Evolutionary conservation across 1,140 invertebrate species (phyloP).

Genomic region (Camponotus pennsylvanicus): DNA sequence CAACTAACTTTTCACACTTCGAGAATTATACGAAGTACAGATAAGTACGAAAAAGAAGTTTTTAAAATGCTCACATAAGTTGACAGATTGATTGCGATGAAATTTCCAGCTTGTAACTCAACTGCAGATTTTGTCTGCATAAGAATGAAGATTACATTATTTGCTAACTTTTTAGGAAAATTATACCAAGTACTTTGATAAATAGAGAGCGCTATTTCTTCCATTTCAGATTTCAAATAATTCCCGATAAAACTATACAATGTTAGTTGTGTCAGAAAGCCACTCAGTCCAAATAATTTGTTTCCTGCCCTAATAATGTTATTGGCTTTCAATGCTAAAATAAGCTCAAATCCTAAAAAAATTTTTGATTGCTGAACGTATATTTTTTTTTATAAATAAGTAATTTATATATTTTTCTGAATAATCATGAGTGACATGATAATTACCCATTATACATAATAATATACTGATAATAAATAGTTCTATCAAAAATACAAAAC

Average conservation of each 20-base stretch:
- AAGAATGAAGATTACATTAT: constrained; percentile 36
- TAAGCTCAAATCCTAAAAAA: constrained; percentile 69
- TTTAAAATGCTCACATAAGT: constrained; percentile 66
- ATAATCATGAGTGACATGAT: neutral
- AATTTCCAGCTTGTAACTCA: constrained; percentile 39
- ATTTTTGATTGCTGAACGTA: neutral
- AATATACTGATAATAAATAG: no score
- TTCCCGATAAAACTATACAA: no score
- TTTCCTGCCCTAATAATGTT: no score
- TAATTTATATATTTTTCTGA: no score
- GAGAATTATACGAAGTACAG: constrained; percentile 64
- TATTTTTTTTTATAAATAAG: neutral
- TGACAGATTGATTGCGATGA: constrained; percentile 56
- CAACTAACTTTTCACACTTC: constrained; percentile 7
- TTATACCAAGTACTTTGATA: no score
- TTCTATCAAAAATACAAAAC: no score
- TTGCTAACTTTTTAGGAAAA: neutral
- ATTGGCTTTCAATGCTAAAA: no score
- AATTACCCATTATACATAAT: no score
- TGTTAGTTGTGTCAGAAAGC: no score
- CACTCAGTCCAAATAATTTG: no score
- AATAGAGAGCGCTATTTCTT: no score
- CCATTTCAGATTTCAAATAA: no score
- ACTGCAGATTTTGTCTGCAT: constrained; percentile 32
- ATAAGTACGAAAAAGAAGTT: constrained; percentile 66